Percentiles rank a stretch among this genome's conserved stretches.
These are phyloP conservation scores for Takifugu ocellatus DNA, from an alignment of 2,797 vertebrate species.

Conservation along the genomic window DNA sequence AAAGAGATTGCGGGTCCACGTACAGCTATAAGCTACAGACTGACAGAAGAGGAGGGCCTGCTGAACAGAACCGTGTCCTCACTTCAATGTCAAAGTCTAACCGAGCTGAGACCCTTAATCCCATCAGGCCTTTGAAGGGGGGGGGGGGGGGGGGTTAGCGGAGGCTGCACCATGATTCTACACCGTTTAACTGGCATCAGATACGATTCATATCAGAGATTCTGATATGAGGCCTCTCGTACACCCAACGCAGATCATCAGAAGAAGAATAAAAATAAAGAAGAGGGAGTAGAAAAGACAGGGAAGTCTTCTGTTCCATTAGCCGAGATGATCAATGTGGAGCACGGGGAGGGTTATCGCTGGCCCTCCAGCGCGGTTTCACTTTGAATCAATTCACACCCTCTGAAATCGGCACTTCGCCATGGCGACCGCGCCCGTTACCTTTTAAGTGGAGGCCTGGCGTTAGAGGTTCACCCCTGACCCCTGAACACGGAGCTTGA, in stretches of 20 bases:
- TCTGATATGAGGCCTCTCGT: too few species aligned
- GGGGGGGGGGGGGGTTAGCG: not conserved
- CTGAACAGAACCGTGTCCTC: constrained; percentile 24
- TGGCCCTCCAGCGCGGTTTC: constrained; percentile 18
- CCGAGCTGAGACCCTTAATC: constrained; percentile 18
- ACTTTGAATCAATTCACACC: constrained; percentile 45
- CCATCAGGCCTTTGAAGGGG: constrained; percentile 7
- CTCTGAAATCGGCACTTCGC: constrained; percentile 47
- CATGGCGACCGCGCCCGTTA: constrained; percentile 7
- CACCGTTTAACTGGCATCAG: too few species aligned
- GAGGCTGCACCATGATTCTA: constrained; percentile 1
- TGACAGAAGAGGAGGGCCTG: constrained; percentile 22
- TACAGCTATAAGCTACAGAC: constrained; percentile 19
- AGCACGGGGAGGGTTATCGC: constrained; percentile 36
- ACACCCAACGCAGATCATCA: not conserved
- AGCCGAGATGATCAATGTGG: constrained; percentile 47
- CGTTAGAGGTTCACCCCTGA: constrained; percentile 5
- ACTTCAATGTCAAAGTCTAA: constrained; percentile 37
- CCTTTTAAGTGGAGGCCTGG: too few species aligned
- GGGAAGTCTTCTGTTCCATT: constrained; percentile 26
- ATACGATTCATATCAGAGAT: too few species aligned
- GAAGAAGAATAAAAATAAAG: not conserved
- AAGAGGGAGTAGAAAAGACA: constrained; percentile 1
- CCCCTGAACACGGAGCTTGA: too few species aligned
- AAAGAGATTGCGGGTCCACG: constrained; percentile 35